Percentiles rank a stretch among this genome's conserved stretches.
Evolutionary conservation across 2,888 invertebrate species (phyloP).

Genomic region (Drosophila siamana): DNA sequence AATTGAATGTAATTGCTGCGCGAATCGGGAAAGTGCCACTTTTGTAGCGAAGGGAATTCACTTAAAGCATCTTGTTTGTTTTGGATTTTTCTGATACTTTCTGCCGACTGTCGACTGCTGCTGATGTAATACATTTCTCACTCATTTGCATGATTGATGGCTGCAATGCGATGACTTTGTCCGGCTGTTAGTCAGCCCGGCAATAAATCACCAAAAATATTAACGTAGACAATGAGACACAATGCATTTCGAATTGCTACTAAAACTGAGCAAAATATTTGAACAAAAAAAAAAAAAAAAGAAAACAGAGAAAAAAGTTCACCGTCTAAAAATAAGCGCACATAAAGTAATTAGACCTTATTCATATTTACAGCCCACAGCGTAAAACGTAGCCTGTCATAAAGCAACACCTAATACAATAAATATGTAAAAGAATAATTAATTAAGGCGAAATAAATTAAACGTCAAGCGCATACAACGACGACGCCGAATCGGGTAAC

Average conservation of each 20-base stretch:
- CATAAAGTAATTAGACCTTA: constrained; percentile 6
- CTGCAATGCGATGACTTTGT: constrained; percentile 19
- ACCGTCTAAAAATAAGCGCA: background rate
- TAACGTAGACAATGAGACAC: constrained; percentile 1
- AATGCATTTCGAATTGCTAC: background rate
- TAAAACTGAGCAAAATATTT: background rate
- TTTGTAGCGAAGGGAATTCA: background rate
- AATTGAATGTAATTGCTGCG: constrained; percentile 50
- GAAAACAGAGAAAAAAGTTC: background rate
- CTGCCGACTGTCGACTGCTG: background rate
- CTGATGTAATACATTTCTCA: constrained; percentile 39
- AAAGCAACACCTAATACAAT: constrained; percentile 39
- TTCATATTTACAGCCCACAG: constrained; percentile 41
- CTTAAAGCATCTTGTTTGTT: background rate
- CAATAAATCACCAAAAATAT: constrained; percentile 22
- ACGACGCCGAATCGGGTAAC: constrained; percentile 50
- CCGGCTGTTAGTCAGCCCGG: constrained; percentile 28
- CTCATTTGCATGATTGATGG: constrained; percentile 37
- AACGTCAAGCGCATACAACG: constrained; percentile 12
- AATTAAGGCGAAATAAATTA: constrained; percentile 61
- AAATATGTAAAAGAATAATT: constrained; percentile 53
- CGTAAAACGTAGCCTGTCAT: constrained; percentile 21
- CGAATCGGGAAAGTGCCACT: constrained; percentile 30
- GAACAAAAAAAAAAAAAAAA: background rate
- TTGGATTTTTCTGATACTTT: constrained; percentile 3